Evolutionary conservation across 2,888 invertebrate species (phyloP).

Genomic region (Archips crataeganus): DNA sequence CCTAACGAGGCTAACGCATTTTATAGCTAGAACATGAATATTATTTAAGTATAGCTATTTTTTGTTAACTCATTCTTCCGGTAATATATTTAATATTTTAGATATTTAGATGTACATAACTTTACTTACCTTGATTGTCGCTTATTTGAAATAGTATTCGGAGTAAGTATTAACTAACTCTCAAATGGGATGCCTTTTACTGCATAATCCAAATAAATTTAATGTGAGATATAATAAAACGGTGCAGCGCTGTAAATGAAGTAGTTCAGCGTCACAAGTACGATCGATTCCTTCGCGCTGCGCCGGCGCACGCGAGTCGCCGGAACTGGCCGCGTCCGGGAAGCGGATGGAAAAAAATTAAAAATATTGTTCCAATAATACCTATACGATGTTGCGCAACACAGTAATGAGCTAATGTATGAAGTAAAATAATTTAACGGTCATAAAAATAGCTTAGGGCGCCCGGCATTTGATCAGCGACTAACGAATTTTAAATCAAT

Average conservation of each 20-base stretch:
- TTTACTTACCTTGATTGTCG: neutral
- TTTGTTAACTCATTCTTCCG: neutral
- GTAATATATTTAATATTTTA: neutral
- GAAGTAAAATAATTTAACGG: constrained; percentile 12
- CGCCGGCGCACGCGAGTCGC: constrained; percentile 70
- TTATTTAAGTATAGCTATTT: neutral
- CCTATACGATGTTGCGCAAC: constrained; percentile 69
- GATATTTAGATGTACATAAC: constrained; percentile 5
- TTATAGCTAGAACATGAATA: constrained; percentile 33
- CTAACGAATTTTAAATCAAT: neutral
- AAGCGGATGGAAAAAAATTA: constrained; percentile 72
- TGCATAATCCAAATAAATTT: neutral
- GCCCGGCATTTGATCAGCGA: neutral
- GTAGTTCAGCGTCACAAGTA: constrained; percentile 20
- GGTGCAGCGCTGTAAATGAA: constrained; percentile 8
- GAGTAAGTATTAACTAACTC: neutral
- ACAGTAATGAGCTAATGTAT: constrained; percentile 22
- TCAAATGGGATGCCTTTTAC: neutral
- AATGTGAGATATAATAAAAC: neutral
- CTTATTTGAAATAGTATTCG: neutral
- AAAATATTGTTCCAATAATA: constrained; percentile 61
- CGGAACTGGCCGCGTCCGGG: constrained; percentile 79
- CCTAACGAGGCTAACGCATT: constrained; percentile 73
- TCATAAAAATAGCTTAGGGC: neutral
- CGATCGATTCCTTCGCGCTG: constrained; percentile 52